A percentile compares a stretch with the other conserved stretches of the same genome.
These are phyloP conservation scores for Patella depressa DNA, from an alignment of 2,888 invertebrate species.

Conservation along the genomic window DNA sequence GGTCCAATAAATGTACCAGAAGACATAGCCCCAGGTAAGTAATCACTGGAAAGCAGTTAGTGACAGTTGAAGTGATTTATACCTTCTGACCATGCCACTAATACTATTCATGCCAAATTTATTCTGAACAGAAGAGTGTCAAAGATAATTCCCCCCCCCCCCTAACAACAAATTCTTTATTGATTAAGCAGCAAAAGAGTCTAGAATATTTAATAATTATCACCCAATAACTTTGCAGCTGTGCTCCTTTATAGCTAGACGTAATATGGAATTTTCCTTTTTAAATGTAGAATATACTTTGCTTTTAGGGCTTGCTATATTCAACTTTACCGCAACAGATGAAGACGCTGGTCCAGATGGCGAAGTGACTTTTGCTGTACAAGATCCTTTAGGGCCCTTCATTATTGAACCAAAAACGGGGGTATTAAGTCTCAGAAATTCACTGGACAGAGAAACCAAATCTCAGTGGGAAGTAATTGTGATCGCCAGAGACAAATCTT, in stretches of 20 bases:
- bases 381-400: slow-evolving; percentile 15
- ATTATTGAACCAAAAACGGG: slow-evolving; percentile 32
- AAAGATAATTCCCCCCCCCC: no score
- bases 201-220: no score
- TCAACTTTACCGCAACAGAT: slow-evolving; percentile 45
- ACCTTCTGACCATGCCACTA: no score
- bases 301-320: slow-evolving; percentile 37
- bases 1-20: slow-evolving; percentile 33
- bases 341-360: slow-evolving; percentile 46
- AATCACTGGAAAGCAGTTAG: neutral
- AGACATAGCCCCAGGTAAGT: slow-evolving; percentile 36
- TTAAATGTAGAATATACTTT: neutral
- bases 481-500: slow-evolving; percentile 39
- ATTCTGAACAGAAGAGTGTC: no score
- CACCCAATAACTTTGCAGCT: no score
- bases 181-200: no score
- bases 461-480: slow-evolving; percentile 31
- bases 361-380: slow-evolving; percentile 34
- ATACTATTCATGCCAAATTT: no score
- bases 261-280: neutral
- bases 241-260: no score
- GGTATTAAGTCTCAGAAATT: slow-evolving; percentile 34
- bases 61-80: no score
- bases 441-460: slow-evolving; percentile 41
- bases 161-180: no score